These are phyloP conservation scores for Equus przewalskii DNA, from an alignment of 2,113 vertebrate species.

Conservation along the genomic window DNA sequence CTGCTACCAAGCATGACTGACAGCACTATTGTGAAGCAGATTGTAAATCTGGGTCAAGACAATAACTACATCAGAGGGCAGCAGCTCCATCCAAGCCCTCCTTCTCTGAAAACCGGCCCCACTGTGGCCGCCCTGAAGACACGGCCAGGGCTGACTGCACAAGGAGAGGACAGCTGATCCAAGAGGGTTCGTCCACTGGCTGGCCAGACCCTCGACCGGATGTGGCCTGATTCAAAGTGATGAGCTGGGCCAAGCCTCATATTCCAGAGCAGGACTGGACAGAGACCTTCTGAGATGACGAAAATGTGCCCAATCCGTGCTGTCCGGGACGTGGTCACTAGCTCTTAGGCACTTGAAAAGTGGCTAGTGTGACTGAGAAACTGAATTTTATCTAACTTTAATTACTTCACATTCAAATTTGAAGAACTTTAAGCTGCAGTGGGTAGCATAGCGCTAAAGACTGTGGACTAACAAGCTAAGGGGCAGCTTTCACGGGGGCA, in stretches of 20 bases:
- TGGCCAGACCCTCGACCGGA: neutral
- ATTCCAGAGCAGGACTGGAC: neutral
- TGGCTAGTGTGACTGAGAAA: neutral
- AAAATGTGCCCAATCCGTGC: neutral
- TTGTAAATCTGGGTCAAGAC: neutral
- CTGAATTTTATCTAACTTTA: neutral
- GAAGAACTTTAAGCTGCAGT: neutral
- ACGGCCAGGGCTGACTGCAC: neutral
- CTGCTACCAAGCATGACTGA: too few species aligned
- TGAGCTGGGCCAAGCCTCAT: neutral
- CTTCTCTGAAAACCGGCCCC: neutral
- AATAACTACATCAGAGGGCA: neutral
- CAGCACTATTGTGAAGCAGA: neutral
- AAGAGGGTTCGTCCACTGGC: neutral
- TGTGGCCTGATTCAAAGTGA: neutral
- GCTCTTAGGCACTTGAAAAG: neutral
- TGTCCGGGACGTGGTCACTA: neutral
- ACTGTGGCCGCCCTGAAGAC: neutral
- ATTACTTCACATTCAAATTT: neutral
- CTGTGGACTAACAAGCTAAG: neutral
- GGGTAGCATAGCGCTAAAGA: too few species aligned
- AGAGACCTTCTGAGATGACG: neutral
- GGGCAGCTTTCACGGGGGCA: neutral
- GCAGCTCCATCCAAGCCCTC: neutral
- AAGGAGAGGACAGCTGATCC: neutral